A percentile compares a stretch with the other conserved stretches of the same genome.
These are phyloP conservation scores for Erynnis tages DNA, from an alignment of 2,888 invertebrate species.

Conservation along the genomic window DNA sequence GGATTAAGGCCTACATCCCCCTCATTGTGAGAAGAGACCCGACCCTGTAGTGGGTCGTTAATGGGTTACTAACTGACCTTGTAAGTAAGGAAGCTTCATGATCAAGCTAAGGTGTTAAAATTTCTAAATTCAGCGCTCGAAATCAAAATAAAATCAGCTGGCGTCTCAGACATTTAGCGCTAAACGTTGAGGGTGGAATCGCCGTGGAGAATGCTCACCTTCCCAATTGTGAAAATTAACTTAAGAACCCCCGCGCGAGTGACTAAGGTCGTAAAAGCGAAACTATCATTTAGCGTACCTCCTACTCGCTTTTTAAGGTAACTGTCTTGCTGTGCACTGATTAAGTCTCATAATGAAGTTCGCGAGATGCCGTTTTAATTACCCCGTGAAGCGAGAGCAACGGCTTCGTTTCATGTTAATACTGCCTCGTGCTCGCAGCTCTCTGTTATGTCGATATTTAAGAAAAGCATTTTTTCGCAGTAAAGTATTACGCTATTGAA, in stretches of 20 bases:
- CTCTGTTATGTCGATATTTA: neutral
- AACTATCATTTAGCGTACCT: conserved; percentile 45
- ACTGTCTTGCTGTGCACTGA: conserved; percentile 69
- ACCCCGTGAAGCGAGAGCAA: conserved; percentile 44
- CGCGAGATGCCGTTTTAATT: conserved; percentile 69
- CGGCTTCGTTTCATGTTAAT: conserved; percentile 30
- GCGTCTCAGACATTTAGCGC: conserved; percentile 4
- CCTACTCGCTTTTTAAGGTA: conserved; percentile 54
- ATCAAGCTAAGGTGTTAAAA: conserved; percentile 3
- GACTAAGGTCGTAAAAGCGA: conserved; percentile 49
- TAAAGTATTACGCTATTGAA: too few relatives aligned
- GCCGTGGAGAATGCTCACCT: conserved; percentile 13
- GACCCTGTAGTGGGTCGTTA: too few relatives aligned
- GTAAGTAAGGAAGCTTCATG: too few relatives aligned
- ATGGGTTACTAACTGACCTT: too few relatives aligned
- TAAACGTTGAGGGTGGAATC: neutral
- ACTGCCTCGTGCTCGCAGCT: neutral
- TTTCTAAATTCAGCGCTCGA: neutral
- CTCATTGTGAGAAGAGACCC: too few relatives aligned
- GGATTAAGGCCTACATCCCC: too few relatives aligned
- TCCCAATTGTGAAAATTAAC: conserved; percentile 25
- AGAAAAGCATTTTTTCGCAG: too few relatives aligned
- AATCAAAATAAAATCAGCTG: neutral
- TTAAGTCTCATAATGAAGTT: conserved; percentile 68
- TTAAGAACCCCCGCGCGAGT: conserved; percentile 16